phyloP scores from a whole-genome alignment of 1,140 invertebrate species.

The Drosophila carrolli region DNA sequence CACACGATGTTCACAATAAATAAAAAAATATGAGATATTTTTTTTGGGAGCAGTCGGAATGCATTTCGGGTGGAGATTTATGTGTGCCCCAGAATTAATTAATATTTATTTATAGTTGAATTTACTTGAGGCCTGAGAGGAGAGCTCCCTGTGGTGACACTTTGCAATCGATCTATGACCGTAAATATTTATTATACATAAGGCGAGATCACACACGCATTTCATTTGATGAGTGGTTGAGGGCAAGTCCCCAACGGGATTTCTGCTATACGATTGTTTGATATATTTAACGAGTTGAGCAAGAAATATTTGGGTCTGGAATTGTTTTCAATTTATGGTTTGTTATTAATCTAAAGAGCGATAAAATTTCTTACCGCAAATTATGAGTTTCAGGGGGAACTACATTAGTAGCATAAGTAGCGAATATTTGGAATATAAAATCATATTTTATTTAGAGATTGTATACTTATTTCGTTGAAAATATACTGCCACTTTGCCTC shows the following conservation, averaged over 20 bases:
- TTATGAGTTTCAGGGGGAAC: background rate
- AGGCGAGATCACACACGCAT: background rate
- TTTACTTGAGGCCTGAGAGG: slow-evolving; percentile 3
- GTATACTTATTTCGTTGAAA: too few relatives aligned
- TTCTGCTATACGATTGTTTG: slow-evolving; percentile 51
- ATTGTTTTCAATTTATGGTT: slow-evolving; percentile 25
- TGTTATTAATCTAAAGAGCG: background rate
- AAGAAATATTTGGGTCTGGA: slow-evolving; percentile 36
- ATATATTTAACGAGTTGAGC: slow-evolving; percentile 59
- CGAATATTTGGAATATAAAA: too few relatives aligned
- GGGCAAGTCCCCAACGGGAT: slow-evolving; percentile 44
- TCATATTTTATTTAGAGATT: too few relatives aligned
- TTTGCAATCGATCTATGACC: slow-evolving; percentile 64
- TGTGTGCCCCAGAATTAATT: slow-evolving; percentile 62
- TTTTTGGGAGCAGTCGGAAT: slow-evolving; percentile 22
- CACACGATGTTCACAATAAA: slow-evolving; percentile 38
- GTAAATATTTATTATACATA: slow-evolving; percentile 36
- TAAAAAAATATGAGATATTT: slow-evolving; percentile 51
- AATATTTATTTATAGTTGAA: slow-evolving; percentile 73
- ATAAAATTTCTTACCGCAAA: background rate
- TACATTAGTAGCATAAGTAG: too few relatives aligned
- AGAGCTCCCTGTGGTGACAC: slow-evolving; percentile 40
- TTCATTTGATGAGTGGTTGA: slow-evolving; percentile 68
- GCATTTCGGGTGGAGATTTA: slow-evolving; percentile 60
- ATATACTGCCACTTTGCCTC: background rate